Evolutionary conservation across 2,888 invertebrate genomes (phyloP), one percentile per base, ranked within the genome.

Genomic region (Barypeithes pellucidus): DNA sequence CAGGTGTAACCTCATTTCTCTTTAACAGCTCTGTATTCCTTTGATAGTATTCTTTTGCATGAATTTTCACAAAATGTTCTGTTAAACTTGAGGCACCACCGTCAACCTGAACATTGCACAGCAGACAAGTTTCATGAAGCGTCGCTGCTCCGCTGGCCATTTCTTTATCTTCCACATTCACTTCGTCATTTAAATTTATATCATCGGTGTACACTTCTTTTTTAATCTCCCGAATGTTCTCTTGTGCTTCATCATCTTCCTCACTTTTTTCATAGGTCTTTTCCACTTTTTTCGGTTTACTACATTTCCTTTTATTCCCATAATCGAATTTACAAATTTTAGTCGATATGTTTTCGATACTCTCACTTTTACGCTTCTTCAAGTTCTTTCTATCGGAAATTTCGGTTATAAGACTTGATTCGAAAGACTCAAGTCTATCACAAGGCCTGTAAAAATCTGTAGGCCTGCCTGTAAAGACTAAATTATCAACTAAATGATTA

Each of bases 41-140:
- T 81, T 78, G 87, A 79, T 80, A 81, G 83, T 79, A 87, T 80
- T 89, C 88, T 41, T 88, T 87, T 0, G 88, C 88, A 76, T 89
- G 89, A n/a, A 84, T 83, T 52, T 87, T 86, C 63, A 87, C 84
- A 52, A 89, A 87, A 77, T 90, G 90, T 72, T 86, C 82, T 18
- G 88, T 88, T 63, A 89, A 80, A n/a, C 86, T 85, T 4, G 87
- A 83, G 52, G 88, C 85, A 12, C 86, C 81, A 0, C 82, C 81
- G 1, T 82, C 80, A 73, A 89, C 88, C 71, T 87, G 86, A 75
- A 85, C 84, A 62, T 88, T 88, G 77, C 89, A 90, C n/a, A 89
- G 77, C 62, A 89, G 81, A 80, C 89, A 90, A 29, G n/a, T 50
- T 20, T 50, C 86, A 81, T 76, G 85, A 16, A 7, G 20, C 3